These are phyloP conservation scores for Drosophila ficusphila DNA, from an alignment of 1,140 invertebrate genomes.

Conservation along the genomic window DNA sequence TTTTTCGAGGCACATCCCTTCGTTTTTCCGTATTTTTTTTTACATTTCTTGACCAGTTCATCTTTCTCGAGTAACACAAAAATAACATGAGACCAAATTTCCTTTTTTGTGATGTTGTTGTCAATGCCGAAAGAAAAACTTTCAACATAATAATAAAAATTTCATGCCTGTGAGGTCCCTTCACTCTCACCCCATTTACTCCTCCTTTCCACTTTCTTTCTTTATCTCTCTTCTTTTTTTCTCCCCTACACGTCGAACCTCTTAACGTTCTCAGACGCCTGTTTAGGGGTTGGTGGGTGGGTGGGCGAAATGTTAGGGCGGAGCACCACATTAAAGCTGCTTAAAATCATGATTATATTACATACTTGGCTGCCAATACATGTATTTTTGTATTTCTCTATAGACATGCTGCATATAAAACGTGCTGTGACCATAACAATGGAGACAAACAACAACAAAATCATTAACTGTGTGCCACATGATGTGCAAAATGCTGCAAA, in stretches of 20 bases:
- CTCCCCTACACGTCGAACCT: conserved; percentile 4
- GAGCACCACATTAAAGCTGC: conserved; percentile 67
- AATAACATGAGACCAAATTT: conserved; percentile 41
- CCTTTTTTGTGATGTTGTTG: background rate
- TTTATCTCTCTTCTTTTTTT: background rate
- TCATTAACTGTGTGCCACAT: conserved; percentile 59
- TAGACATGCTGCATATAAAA: conserved; percentile 9
- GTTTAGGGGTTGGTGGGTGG: background rate
- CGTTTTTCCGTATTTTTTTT: background rate
- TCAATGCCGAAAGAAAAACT: conserved; percentile 49
- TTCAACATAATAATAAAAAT: conserved; percentile 78
- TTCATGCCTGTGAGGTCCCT: conserved; percentile 57
- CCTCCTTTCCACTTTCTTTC: background rate
- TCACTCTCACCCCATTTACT: conserved; percentile 1
- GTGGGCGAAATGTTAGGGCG: background rate
- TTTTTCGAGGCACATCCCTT: conserved; percentile 9
- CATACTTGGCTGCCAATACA: conserved; percentile 50
- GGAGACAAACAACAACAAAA: conserved; percentile 27
- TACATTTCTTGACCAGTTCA: conserved; percentile 64
- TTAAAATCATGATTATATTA: conserved; percentile 74
- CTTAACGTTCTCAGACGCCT: conserved; percentile 35
- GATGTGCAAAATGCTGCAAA: conserved; percentile 69
- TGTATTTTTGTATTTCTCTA: conserved; percentile 26
- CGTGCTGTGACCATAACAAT: conserved; percentile 48
- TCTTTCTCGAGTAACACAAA: conserved; percentile 60